Percentiles rank a stretch among this genome's conserved stretches.
phyloP scores from a whole-genome alignment of 2,888 invertebrate species.

The Lomographa bimaculata region DNA sequence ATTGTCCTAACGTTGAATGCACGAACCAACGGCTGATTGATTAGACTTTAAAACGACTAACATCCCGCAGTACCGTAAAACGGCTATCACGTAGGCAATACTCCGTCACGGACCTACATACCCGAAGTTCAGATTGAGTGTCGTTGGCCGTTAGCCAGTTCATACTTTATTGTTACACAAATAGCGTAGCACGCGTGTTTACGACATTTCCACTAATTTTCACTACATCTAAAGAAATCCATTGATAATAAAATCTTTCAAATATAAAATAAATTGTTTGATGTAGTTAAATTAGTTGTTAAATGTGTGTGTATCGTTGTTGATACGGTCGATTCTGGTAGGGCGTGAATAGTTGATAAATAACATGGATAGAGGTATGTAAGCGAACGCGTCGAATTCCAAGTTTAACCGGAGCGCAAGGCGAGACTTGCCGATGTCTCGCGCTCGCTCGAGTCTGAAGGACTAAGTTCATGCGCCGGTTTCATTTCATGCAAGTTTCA shows the following conservation, averaged over 20 bases:
- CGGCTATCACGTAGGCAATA: constrained; percentile 47
- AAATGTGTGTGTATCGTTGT: constrained; percentile 35
- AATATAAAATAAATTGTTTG: constrained; percentile 40
- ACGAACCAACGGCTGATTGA: constrained; percentile 21
- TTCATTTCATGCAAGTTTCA: constrained; percentile 79
- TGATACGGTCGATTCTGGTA: constrained; percentile 26
- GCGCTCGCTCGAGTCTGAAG: constrained; percentile 40
- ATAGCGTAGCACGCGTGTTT: constrained; percentile 70
- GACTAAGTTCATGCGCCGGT: constrained; percentile 70
- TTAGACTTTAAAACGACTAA: constrained; percentile 15
- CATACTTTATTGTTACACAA: constrained; percentile 79
- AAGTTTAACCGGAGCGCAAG: constrained; percentile 50
- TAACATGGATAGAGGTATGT: constrained; percentile 37
- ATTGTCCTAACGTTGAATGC: constrained; percentile 10
- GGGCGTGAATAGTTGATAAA: constrained; percentile 43
- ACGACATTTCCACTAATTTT: constrained; percentile 70
- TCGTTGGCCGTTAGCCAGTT: constrained; percentile 70
- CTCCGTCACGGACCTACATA: constrained; percentile 51
- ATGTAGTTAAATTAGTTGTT: constrained; percentile 34
- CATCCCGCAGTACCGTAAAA: constrained; percentile 33
- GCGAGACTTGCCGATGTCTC: constrained; percentile 36
- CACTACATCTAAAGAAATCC: constrained; percentile 56
- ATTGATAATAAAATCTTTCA: constrained; percentile 50
- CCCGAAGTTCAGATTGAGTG: constrained; percentile 59
- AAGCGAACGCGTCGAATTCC: constrained; percentile 47